phyloP scores from a whole-genome alignment of 2,888 invertebrate species.

The Alloplasta piceator region DNA sequence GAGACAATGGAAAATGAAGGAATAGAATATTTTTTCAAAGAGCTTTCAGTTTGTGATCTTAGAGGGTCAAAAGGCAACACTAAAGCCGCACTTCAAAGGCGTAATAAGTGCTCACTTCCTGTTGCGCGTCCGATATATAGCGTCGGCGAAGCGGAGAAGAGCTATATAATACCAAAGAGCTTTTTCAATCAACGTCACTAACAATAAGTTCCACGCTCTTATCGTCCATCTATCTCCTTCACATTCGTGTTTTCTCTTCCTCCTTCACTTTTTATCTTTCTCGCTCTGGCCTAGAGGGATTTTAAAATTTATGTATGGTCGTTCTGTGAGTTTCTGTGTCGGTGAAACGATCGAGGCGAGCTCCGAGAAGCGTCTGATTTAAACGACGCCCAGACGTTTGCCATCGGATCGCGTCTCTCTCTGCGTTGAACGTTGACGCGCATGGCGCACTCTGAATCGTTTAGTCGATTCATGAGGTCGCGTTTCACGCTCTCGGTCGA shows the following conservation, averaged over 20 bases:
- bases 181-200: conserved; percentile 37
- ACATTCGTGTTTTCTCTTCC: too few relatives aligned
- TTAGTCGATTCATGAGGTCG: conserved; percentile 46
- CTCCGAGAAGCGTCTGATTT: conserved; percentile 32
- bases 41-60: conserved; percentile 24
- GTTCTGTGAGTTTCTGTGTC: neutral
- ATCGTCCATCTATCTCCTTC: conserved; percentile 21
- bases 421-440: conserved; percentile 43
- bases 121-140: conserved; percentile 64
- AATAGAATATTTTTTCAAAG: neutral
- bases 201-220: conserved; percentile 38
- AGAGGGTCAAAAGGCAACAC: conserved; percentile 27
- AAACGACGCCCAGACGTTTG: conserved; percentile 39
- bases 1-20: too few relatives aligned
- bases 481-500: conserved; percentile 1
- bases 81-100: conserved; percentile 50
- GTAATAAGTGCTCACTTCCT: conserved; percentile 77
- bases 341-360: neutral
- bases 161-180: conserved; percentile 31
- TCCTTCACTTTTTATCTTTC: neutral
- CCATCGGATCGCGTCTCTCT: conserved; percentile 18
- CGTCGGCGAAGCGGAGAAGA: conserved; percentile 45
- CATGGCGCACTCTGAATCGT: conserved; percentile 48
- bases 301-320: neutral
- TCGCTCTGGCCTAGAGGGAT: conserved; percentile 10